phyloP scores from a whole-genome alignment of 2,888 invertebrate species.

The Ornithoptera alexandrae region DNA sequence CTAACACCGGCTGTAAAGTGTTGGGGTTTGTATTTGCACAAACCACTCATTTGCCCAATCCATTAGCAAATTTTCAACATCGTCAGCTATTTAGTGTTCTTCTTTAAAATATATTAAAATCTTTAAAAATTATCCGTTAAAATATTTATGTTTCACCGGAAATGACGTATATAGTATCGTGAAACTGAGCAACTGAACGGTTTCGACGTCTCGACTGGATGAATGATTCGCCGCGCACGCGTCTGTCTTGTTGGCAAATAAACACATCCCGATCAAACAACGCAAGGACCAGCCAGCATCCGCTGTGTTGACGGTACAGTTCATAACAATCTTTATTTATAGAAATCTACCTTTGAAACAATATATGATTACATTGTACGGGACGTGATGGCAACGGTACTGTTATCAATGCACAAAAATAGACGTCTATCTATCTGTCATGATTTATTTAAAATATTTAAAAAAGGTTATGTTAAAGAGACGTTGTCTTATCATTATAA shows the following conservation, averaged over 20 bases:
- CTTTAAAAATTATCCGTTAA: not conserved
- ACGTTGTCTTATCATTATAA: too few relatives aligned
- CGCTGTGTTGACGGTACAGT: slow-evolving; percentile 8
- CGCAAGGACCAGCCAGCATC: slow-evolving; percentile 6
- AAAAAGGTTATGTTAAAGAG: too few relatives aligned
- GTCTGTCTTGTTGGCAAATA: not conserved
- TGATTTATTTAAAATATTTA: too few relatives aligned
- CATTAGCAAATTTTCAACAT: too few relatives aligned
- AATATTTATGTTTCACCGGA: slow-evolving; percentile 6
- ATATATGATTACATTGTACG: slow-evolving; percentile 7
- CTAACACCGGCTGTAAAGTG: too few relatives aligned
- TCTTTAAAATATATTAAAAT: too few relatives aligned
- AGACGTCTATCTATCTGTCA: too few relatives aligned
- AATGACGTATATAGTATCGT: not conserved
- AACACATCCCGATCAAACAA: not conserved
- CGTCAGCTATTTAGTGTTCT: too few relatives aligned
- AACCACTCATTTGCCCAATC: too few relatives aligned
- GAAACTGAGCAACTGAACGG: not conserved
- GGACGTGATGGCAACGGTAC: too few relatives aligned
- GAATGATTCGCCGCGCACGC: slow-evolving; percentile 3
- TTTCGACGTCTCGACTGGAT: slow-evolving; percentile 12
- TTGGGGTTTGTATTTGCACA: too few relatives aligned
- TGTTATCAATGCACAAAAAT: too few relatives aligned
- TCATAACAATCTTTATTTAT: slow-evolving; percentile 11
- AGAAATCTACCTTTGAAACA: slow-evolving; percentile 3